Percentiles rank a stretch among this genome's conserved stretches.
phyloP scores from a whole-genome alignment of 2,797 vertebrate genomes.

The Myotis myotis region DNA sequence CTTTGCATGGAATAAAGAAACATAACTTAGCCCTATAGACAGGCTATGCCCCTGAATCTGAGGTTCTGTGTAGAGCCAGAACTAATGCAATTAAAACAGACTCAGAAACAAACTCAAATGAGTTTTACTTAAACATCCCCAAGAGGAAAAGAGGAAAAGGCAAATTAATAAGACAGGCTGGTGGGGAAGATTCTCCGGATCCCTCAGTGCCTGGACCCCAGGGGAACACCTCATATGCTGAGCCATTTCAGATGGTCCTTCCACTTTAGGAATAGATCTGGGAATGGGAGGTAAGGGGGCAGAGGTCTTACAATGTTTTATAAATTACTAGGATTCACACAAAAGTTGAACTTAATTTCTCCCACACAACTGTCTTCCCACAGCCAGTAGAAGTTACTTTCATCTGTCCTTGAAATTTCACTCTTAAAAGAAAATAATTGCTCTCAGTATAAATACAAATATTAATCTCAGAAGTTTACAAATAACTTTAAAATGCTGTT shows the following conservation, averaged over 20 bases:
- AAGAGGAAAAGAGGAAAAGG: background rate
- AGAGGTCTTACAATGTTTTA: background rate
- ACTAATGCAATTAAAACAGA: background rate
- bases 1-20: background rate
- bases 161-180: background rate
- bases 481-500: background rate
- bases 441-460: background rate
- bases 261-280: background rate
- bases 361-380: background rate
- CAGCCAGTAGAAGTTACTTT: background rate
- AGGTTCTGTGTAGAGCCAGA: background rate
- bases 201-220: background rate
- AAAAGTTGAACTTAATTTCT: slow-evolving; percentile 14
- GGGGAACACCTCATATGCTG: rapidly evolving
- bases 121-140: background rate
- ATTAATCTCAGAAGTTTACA: background rate
- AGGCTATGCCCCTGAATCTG: background rate
- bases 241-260: background rate
- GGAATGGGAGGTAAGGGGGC: background rate
- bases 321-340: background rate
- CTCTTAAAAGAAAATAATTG: background rate
- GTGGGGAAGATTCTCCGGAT: background rate
- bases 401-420: background rate
- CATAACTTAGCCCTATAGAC: background rate
- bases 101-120: background rate